phyloP scores from a whole-genome alignment of 92 coral and sea anemone species.

The Phenganax subtilis region DNA sequence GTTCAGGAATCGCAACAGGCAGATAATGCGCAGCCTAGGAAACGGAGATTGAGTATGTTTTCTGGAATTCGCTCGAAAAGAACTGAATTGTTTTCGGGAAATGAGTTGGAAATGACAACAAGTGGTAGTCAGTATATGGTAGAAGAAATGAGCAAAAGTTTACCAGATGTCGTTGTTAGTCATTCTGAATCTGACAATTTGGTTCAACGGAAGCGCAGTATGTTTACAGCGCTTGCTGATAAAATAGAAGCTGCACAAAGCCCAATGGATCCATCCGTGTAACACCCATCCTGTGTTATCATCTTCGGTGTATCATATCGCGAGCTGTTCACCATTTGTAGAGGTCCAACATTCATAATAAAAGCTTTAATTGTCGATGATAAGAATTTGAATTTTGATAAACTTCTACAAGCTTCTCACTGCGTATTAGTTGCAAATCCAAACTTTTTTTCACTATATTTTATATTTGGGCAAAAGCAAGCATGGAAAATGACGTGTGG shows the following conservation, averaged over 20 bases:
- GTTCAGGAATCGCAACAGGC: not conserved
- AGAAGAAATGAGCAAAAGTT: not conserved
- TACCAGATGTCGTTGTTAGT: slow-evolving; percentile 1
- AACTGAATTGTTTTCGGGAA: not conserved
- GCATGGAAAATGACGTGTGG: too few species aligned
- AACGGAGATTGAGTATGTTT: slow-evolving; percentile 17
- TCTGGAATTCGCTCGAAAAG: not conserved
- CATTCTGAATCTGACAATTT: slow-evolving; percentile 2
- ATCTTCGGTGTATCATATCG: too few species aligned
- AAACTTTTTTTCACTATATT: too few species aligned
- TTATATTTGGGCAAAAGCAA: too few species aligned
- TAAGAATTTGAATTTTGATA: too few species aligned
- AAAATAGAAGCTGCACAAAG: not conserved
- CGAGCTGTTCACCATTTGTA: too few species aligned
- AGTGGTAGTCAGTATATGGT: not conserved
- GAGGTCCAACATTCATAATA: too few species aligned
- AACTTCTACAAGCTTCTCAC: too few species aligned
- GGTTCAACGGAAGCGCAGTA: slow-evolving; percentile 14
- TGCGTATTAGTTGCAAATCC: too few species aligned
- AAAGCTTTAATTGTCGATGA: too few species aligned
- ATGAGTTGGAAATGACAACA: not conserved
- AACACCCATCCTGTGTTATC: not conserved
- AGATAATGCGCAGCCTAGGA: not conserved
- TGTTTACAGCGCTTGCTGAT: slow-evolving; percentile 50
- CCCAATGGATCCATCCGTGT: not conserved